Evolutionary conservation across 2,113 vertebrate species (phyloP), one percentile per base, ranked within the genome.

Genomic region (Lophotis ruficrista): DNA sequence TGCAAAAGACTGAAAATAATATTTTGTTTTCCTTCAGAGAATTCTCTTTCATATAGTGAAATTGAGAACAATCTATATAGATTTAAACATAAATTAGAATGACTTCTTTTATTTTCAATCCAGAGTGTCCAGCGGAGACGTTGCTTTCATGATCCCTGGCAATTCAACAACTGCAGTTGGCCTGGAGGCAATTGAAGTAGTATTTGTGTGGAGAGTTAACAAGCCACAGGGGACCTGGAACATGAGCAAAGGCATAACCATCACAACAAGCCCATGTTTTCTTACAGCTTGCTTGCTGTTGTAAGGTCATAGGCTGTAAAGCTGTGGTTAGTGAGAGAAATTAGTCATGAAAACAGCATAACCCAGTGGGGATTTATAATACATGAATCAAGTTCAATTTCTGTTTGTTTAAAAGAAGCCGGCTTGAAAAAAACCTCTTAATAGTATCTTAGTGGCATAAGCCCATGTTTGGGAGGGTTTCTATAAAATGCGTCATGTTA

Each of bases 331-430:
- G 88, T 61, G 62, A 95, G 87, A 98, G 94, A 98, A 98, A 98
- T 98, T 98, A 97, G 97, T 98, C 97, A 98, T 96, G 94, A 97
- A 98, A 98, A 97, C 69, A 96, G 87, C 80, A 86, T 30, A 93
- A 94, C 84, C 60, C 97, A 92, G 86, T 87, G 95, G 97, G 97
- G 89, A 97, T 95, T 97, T 95, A 77, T 93, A 95, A 95, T 84
- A 77, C 41, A 95, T 94, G 93, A 98, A 92, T 94, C 87, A 96
- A 90, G 92, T 66, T 35, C 35, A 82, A 71, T 93, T 97, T 94
- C 91, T 97, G 79, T 97, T 97, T 97, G 86, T 92, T 96, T 97
- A 94, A 97, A 97, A 75, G 70, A 90, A 83, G 38, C n/a, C 93
- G 56, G 30, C 53, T 94, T 85, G n/a, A 45, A 96, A 82, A 68